A percentile compares a stretch with the other conserved stretches of the same genome.
These are phyloP conservation scores for Gobio occitaniae DNA, from an alignment of 2,797 vertebrate genomes.

Conservation along the genomic window DNA sequence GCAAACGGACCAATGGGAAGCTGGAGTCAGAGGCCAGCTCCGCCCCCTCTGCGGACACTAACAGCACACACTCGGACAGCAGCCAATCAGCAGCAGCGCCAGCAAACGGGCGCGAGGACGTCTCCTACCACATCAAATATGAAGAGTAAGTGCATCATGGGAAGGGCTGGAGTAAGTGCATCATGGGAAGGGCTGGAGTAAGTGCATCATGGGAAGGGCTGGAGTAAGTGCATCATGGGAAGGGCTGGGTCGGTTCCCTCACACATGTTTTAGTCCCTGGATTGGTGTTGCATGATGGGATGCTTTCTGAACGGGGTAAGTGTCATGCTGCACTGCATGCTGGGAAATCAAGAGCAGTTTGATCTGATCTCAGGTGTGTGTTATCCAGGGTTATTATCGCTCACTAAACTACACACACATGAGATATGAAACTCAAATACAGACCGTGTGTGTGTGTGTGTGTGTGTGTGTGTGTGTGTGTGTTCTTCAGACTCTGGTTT, in stretches of 20 bases:
- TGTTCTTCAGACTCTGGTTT: too few relatives aligned
- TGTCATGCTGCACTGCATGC: background rate
- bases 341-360: conserved; percentile 15
- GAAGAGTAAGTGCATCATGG: conserved; percentile 92
- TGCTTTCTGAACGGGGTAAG: background rate
- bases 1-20: conserved; percentile 95
- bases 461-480: too few relatives aligned
- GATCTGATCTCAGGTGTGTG: background rate
- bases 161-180: background rate
- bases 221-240: background rate
- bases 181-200: background rate
- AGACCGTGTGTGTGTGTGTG: too few relatives aligned
- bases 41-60: conserved; percentile 80
- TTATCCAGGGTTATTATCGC: background rate
- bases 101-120: conserved; percentile 76
- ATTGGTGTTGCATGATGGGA: background rate
- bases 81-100: conserved; percentile 89
- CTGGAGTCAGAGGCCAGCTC: conserved; percentile 73
- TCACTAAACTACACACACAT: too few relatives aligned
- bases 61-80: conserved; percentile 86
- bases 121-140: conserved; percentile 97
- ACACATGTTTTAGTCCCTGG: background rate
- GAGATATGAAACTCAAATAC: too few relatives aligned
- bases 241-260: too few relatives aligned
- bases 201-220: background rate